A percentile compares a stretch with the other conserved stretches of the same genome.
phyloP scores from a whole-genome alignment of 1,140 invertebrate genomes.

The Diplogasteroides magnus region DNA sequence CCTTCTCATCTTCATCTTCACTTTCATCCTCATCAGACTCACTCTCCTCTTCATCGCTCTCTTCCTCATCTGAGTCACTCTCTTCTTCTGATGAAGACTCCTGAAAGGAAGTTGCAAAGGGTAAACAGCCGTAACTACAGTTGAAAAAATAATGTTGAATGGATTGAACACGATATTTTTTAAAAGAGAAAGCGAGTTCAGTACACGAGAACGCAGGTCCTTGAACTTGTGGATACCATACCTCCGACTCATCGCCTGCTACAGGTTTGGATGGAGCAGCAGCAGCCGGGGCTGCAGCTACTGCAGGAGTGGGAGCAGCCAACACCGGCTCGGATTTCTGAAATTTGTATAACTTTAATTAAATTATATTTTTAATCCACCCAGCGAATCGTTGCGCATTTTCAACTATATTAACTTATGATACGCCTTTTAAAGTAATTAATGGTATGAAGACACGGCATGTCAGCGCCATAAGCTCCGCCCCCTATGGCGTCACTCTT shows the following conservation, averaged over 20 bases:
- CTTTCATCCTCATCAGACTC: constrained; percentile 40
- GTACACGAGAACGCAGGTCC: constrained; percentile 7
- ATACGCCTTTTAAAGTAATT: no score
- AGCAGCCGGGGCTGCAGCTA: constrained; percentile 12
- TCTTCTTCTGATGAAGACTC: constrained; percentile 17
- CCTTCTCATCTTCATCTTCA: neutral
- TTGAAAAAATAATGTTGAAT: neutral
- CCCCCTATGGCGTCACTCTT: no score
- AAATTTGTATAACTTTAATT: no score
- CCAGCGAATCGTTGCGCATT: no score
- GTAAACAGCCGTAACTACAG: neutral
- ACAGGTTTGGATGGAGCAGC: neutral
- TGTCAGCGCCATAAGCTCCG: no score
- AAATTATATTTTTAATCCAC: no score
- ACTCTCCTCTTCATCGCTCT: constrained; percentile 25
- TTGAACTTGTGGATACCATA: neutral
- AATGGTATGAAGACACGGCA: no score
- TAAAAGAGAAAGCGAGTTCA: constrained; percentile 21
- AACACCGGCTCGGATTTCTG: constrained; percentile 25
- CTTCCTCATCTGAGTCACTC: constrained; percentile 18
- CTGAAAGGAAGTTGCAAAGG: neutral
- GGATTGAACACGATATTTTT: constrained; percentile 15
- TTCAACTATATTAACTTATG: no score
- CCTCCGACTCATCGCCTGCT: neutral
- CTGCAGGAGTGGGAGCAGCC: constrained; percentile 26